Evolutionary conservation across 2,113 vertebrate genomes (phyloP).

Genomic region (Syngnathus floridae): DNA sequence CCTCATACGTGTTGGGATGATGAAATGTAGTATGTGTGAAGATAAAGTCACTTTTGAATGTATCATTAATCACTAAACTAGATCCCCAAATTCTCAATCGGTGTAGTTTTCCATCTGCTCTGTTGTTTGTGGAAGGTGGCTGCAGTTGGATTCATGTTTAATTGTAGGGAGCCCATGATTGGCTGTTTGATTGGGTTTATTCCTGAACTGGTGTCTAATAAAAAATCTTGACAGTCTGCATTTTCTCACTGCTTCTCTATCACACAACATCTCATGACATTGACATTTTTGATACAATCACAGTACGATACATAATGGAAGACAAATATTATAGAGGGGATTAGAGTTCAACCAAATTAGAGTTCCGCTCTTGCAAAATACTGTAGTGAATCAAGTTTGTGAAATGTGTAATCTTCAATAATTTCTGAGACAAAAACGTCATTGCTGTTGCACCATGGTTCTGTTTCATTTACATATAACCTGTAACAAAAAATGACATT

Average conservation of each 20-base stretch:
- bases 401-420: background rate
- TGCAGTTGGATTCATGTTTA: background rate
- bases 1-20: conserved; percentile 39
- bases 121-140: conserved; percentile 31
- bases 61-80: background rate
- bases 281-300: too few relatives aligned
- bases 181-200: too few relatives aligned
- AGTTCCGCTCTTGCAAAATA: background rate
- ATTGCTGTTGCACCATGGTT: background rate
- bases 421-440: background rate
- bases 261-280: background rate
- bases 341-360: too few relatives aligned
- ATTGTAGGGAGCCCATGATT: background rate
- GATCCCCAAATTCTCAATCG: background rate
- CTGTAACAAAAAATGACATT: background rate
- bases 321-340: too few relatives aligned
- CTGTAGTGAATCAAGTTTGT: background rate
- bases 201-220: background rate
- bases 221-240: background rate
- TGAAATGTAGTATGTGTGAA: conserved; percentile 1
- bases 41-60: background rate
- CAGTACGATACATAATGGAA: too few relatives aligned
- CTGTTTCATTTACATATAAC: background rate
- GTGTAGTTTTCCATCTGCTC: conserved; percentile 37
- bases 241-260: background rate